phyloP scores from a whole-genome alignment of 2,888 invertebrate species.

The Drosophila monieri region DNA sequence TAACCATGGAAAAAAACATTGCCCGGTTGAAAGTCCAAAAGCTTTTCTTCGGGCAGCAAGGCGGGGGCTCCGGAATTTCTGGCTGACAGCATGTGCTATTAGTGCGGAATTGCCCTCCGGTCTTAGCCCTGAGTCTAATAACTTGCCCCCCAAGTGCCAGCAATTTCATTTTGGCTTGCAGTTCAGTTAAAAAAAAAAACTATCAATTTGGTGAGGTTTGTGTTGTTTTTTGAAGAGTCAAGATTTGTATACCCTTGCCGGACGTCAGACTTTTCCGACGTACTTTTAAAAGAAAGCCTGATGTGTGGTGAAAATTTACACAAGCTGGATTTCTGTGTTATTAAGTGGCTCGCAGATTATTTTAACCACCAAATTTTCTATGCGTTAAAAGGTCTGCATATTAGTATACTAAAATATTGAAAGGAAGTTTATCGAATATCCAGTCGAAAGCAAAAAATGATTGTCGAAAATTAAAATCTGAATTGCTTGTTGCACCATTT shows the following conservation, averaged over 20 bases:
- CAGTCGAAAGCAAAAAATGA: no score
- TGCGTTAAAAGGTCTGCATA: no score
- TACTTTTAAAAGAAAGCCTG: slow-evolving; percentile 8
- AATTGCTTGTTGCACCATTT: no score
- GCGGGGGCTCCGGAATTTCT: slow-evolving; percentile 31
- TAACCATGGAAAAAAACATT: slow-evolving; percentile 46
- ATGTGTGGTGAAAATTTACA: neutral
- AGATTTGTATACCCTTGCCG: neutral
- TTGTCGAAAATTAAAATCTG: no score
- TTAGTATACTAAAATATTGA: no score
- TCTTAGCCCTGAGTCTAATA: slow-evolving; percentile 14
- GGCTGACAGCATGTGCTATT: slow-evolving; percentile 12
- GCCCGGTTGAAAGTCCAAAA: slow-evolving; percentile 36
- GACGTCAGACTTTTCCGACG: neutral
- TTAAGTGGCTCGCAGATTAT: no score
- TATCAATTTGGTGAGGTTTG: slow-evolving; percentile 13
- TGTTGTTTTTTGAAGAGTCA: slow-evolving; percentile 8
- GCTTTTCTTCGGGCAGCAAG: slow-evolving; percentile 45
- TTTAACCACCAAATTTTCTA: no score
- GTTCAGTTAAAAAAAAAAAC: slow-evolving; percentile 10
- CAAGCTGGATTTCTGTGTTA: neutral
- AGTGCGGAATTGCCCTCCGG: slow-evolving; percentile 10
- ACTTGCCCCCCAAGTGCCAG: slow-evolving; percentile 45
- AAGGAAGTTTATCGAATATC: no score
- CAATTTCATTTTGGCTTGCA: slow-evolving; percentile 55